A percentile compares a stretch with the other conserved stretches of the same genome.
Evolutionary conservation across 2,888 invertebrate species (phyloP).

Genomic region (Lepidocyrtinus sp.): DNA sequence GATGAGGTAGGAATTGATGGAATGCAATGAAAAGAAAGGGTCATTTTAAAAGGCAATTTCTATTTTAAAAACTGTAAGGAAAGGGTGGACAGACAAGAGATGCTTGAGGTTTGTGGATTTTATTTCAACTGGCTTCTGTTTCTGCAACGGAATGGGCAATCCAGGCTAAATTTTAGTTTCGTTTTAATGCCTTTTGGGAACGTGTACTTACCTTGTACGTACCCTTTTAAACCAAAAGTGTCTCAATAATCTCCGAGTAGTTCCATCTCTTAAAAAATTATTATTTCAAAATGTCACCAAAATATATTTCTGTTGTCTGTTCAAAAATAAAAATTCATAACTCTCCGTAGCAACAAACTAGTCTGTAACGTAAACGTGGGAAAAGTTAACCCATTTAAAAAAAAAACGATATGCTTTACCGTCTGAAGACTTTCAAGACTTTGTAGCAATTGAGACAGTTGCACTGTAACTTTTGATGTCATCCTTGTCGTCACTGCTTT

Average conservation of each 20-base stretch:
- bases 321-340: slow-evolving; percentile 30
- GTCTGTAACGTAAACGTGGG: slow-evolving; percentile 27
- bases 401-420: slow-evolving; percentile 12
- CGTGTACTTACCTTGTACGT: too few relatives aligned
- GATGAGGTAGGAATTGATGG: slow-evolving; percentile 1
- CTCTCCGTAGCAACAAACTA: background rate
- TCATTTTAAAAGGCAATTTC: too few relatives aligned
- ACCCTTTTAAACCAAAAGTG: background rate
- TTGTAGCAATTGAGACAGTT: slow-evolving; percentile 44
- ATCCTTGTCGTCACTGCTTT: slow-evolving; percentile 22
- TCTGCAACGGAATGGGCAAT: background rate
- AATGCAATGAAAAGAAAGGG: background rate
- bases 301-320: slow-evolving; percentile 34
- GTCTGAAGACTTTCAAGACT: slow-evolving; percentile 7
- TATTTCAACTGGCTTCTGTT: background rate
- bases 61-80: too few relatives aligned
- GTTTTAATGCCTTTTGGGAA: too few relatives aligned
- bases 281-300: slow-evolving; percentile 30
- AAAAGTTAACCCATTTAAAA: slow-evolving; percentile 47
- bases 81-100: background rate
- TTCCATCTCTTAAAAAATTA: background rate
- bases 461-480: slow-evolving; percentile 29
- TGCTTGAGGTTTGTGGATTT: too few relatives aligned
- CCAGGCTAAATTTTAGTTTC: too few relatives aligned
- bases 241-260: background rate